phyloP scores from a whole-genome alignment of 2,113 vertebrate genomes.

The Scomber scombrus region DNA sequence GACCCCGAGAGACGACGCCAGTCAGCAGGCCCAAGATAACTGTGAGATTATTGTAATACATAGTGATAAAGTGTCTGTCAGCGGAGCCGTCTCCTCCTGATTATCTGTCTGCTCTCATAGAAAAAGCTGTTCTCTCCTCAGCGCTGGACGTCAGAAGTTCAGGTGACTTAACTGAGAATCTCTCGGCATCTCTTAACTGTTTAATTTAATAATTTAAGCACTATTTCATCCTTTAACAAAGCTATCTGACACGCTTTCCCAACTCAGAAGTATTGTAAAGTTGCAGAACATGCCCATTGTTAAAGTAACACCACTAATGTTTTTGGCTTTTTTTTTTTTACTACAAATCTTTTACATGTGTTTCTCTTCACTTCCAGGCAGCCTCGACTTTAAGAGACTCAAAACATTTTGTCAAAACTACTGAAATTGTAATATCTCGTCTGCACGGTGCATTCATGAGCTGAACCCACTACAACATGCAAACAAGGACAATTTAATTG shows the following conservation, averaged over 20 bases:
- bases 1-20: background rate
- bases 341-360: background rate
- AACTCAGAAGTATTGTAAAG: background rate
- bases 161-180: background rate
- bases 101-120: background rate
- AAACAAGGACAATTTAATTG: too few species aligned
- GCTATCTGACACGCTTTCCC: too few species aligned
- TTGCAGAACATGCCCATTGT: background rate
- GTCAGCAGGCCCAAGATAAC: background rate
- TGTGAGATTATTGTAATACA: background rate
- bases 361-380: background rate
- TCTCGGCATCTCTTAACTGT: background rate
- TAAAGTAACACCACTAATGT: too few species aligned
- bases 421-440: background rate
- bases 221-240: too few species aligned
- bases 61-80: background rate
- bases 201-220: too few species aligned
- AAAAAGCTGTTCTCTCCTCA: too few species aligned
- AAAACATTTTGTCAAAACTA: background rate
- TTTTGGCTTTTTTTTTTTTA: background rate
- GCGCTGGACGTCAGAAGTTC: too few species aligned
- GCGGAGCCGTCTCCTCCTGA: slow-evolving; percentile 25
- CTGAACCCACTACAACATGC: too few species aligned
- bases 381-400: too few species aligned
- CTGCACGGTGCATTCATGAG: background rate